Evolutionary conservation across 2,113 vertebrate species (phyloP), one percentile per base, ranked within the genome.

Genomic region (Megaleporinus macrocephalus): DNA sequence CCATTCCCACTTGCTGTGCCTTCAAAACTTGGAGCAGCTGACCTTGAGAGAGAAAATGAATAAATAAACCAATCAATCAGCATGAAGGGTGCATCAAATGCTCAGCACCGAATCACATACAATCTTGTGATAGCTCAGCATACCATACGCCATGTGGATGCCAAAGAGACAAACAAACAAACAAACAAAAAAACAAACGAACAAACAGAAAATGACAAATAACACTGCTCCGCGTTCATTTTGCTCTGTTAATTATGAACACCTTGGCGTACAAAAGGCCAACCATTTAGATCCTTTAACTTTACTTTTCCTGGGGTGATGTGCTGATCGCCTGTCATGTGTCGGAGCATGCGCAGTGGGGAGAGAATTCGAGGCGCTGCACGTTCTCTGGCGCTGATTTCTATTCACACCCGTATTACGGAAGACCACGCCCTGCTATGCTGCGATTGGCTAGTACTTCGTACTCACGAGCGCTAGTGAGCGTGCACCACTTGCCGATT

Each of bases 341-440:
- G 61, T 26, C 22, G 0, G 92, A 89, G 95, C 96, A 91, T 94
- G 96, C 96, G 96, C 95, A 88, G 30, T 87, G 80, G 27, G 11
- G 80, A 79, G 88, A 81, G 89, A 88, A 90, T 90, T 86, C 87
- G 91, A 89, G 89, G 86, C 90, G 84, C 90, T 89, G 91, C 86
- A 88, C 86, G 88, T 90, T 90, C 85, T 30, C 75, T 59, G 69
- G 57, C 57, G 57, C 13, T 61, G 10, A 26, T 26, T 61, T 61
- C 57, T 26, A n/a, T 61, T 61, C 57, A 12, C 24, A 26, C 57
- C n/a, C n/a, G 57, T 26, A 1, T 61, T 61, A n/a, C n/a, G 57
- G 10, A 2, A 61, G 26, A 10, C 2, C n/a, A n/a, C 57, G 24
- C 57, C 57, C 57, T 9, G 53, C 57, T 61, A 10, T 4, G 22